phyloP scores from a whole-genome alignment of 1,140 invertebrate genomes.

The Diachasmimorpha longicaudata region DNA sequence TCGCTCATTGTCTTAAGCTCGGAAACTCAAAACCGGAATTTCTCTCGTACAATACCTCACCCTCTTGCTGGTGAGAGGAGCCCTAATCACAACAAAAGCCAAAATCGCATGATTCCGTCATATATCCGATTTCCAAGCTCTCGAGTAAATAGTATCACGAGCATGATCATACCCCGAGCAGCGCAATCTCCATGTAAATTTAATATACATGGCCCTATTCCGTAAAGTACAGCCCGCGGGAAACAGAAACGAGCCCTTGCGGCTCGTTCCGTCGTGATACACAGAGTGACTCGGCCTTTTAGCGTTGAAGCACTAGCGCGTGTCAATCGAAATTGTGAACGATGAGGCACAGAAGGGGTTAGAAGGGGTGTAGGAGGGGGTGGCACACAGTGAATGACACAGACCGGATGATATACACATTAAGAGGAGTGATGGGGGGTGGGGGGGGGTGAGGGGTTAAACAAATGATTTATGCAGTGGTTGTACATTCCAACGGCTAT shows the following conservation, averaged over 20 bases:
- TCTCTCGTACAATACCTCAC: too few species aligned
- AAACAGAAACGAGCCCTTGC: neutral
- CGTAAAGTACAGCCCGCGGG: neutral
- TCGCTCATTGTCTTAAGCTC: too few species aligned
- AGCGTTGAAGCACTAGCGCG: neutral
- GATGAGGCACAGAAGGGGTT: neutral
- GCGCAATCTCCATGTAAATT: constrained; percentile 1
- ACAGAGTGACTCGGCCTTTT: neutral
- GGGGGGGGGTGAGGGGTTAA: too few species aligned
- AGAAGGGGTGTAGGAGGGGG: too few species aligned
- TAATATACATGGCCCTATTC: neutral
- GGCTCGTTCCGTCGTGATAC: neutral
- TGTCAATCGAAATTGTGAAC: neutral
- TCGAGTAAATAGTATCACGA: neutral
- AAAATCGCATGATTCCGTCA: neutral
- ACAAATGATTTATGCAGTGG: neutral
- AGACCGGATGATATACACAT: neutral
- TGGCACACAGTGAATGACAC: neutral
- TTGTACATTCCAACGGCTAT: neutral
- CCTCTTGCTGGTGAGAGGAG: too few species aligned
- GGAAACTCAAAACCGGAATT: too few species aligned
- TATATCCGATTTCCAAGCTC: neutral
- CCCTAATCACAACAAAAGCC: too few species aligned
- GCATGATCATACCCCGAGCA: neutral
- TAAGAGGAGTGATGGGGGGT: neutral